phyloP scores from a whole-genome alignment of 2,888 invertebrate genomes.

The Dryadula phaetusa region DNA sequence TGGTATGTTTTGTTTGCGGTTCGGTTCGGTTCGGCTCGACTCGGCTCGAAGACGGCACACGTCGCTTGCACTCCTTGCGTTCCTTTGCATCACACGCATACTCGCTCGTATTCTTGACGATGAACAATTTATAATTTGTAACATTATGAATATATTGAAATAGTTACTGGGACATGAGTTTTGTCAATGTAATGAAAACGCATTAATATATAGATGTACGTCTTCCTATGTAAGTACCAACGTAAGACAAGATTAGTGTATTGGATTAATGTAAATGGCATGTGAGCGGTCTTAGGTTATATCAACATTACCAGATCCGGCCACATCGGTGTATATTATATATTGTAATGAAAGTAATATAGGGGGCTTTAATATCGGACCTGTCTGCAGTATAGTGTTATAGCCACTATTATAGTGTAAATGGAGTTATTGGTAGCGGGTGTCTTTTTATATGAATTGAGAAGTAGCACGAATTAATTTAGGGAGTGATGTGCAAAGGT shows the following conservation, averaged over 20 bases:
- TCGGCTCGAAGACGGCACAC: constrained; percentile 43
- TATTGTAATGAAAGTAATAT: constrained; percentile 59
- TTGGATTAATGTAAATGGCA: constrained; percentile 58
- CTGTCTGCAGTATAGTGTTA: constrained; percentile 57
- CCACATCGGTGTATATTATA: constrained; percentile 71
- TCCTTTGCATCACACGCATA: constrained; percentile 23
- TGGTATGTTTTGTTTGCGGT: constrained; percentile 66
- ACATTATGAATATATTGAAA: constrained; percentile 9
- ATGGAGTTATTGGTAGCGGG: constrained; percentile 63
- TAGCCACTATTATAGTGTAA: constrained; percentile 64
- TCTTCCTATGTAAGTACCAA: constrained; percentile 82
- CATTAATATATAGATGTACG: constrained; percentile 72
- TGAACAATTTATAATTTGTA: neutral
- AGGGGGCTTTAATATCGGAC: constrained; percentile 65
- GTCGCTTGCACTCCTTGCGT: constrained; percentile 33
- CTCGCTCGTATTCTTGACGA: constrained; percentile 17
- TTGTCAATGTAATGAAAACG: constrained; percentile 59
- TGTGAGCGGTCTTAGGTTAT: constrained; percentile 70
- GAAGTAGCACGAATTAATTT: constrained; percentile 62
- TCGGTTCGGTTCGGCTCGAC: constrained; percentile 55
- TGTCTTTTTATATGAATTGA: constrained; percentile 70
- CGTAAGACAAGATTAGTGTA: constrained; percentile 65
- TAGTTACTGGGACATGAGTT: constrained; percentile 37
- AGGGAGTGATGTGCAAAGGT: constrained; percentile 39
- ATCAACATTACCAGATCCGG: constrained; percentile 70